Evolutionary conservation across 2,113 vertebrate species (phyloP).

Genomic region (Malurus cyaneus): DNA sequence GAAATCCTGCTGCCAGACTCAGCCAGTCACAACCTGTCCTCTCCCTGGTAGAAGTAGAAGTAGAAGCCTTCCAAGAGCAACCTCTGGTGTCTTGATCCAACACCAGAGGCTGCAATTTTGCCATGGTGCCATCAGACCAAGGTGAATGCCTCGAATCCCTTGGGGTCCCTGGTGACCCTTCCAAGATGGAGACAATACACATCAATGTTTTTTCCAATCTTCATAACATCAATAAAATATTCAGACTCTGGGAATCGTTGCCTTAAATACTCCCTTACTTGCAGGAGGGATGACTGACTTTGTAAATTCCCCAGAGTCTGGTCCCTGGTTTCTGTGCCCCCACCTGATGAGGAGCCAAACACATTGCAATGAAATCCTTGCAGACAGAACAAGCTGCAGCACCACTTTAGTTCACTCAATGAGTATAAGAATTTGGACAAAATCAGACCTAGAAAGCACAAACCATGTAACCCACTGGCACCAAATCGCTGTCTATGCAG

Average conservation of each 20-base stretch:
- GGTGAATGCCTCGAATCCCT: background rate
- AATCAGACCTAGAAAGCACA: background rate
- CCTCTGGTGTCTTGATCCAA: background rate
- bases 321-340: background rate
- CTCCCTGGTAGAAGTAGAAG: background rate
- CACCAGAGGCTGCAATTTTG: background rate
- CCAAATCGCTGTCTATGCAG: background rate
- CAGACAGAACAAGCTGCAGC: background rate
- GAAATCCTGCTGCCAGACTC: background rate
- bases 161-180: background rate
- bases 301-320: background rate
- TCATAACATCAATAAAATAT: background rate
- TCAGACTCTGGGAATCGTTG: background rate
- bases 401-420: background rate
- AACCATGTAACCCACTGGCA: background rate
- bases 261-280: background rate
- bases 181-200: background rate
- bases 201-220: background rate
- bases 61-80: background rate
- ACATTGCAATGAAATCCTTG: rapidly evolving
- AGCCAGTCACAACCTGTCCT: background rate
- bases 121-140: background rate
- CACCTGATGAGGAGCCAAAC: background rate
- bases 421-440: background rate
- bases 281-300: background rate